Evolutionary conservation across 2,113 vertebrate genomes (phyloP).

Genomic region (Sturnus vulgaris): DNA sequence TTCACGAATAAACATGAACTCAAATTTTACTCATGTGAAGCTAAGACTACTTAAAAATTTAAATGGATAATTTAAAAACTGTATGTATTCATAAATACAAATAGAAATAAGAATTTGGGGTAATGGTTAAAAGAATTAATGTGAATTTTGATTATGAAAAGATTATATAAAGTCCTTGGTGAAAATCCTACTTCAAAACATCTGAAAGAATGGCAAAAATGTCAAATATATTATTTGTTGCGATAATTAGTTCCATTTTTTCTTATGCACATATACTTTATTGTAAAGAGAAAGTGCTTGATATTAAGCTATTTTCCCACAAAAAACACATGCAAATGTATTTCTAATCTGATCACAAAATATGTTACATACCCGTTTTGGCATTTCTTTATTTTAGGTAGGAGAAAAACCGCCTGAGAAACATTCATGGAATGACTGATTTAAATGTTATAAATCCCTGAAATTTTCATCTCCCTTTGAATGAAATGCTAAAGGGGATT

Average conservation of each 20-base stretch:
- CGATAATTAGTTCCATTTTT: not conserved
- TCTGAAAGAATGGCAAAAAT: not conserved
- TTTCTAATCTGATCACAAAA: not conserved
- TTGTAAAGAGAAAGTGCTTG: not conserved
- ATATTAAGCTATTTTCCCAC: not conserved
- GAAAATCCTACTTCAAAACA: not conserved
- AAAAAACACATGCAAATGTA: not conserved
- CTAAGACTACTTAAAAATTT: not conserved
- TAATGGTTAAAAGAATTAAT: not conserved
- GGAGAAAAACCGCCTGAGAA: not conserved
- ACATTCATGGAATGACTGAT: not conserved
- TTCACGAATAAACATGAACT: not conserved
- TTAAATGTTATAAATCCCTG: conserved; percentile 64
- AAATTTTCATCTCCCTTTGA: conserved; percentile 48
- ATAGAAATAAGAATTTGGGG: not conserved
- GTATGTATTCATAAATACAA: not conserved
- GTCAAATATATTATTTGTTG: not conserved
- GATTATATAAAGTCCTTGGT: not conserved
- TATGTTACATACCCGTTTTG: not conserved
- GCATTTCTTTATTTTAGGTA: not conserved
- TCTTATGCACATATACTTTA: not conserved
- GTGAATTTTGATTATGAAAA: not conserved
- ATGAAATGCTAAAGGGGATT: conserved; percentile 65
- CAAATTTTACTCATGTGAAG: not conserved
- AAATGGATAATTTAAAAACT: not conserved